Base-by-base conservation (phyloP, 2,797 vertebrate genomes). In the Merluccius polli region DNA sequence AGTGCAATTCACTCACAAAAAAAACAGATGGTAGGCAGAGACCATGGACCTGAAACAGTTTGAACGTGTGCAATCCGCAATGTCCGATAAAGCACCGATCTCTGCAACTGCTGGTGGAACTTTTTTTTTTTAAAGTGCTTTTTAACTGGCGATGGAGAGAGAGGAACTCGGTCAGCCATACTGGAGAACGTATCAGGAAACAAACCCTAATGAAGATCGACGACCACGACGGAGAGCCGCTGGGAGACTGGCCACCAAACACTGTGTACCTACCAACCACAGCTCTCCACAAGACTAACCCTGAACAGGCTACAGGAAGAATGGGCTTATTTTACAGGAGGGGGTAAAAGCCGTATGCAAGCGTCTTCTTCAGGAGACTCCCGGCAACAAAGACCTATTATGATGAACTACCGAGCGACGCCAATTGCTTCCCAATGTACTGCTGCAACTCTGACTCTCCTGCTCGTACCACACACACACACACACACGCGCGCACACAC, bases 1-100 rank as follows among this genome's bases (percentile, higher is more conserved):
- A 87, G 89, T 89, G 89, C 87, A 90, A 89, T 82, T 82, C 16
- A n/a, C 73, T 35, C 74, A 82, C 74, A 73, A 21, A 52, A 16
- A 52, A 52, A 52, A 52, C 18, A n/a, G n/a, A 11, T 67, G 80
- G 70, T 84, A 80, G 72, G 41, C 59, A 24, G 67, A 48, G 31
- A 44, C 59, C 72, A 38, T 71, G 35, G 21, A 35, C 71, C 31
- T 71, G 35, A 63, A 44, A 70, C 38, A 30, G 71, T 80, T 65
- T 81, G 82, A 73, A 75, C 77, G 67, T 52, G 75, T 48, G 13
- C 24, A 12, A 29, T 33, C 71, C 75, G 33, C 24, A 44, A 71
- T 79, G 75, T 38, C 79, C 76, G 72, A 69, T 48, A 24, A 73
- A 78, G 77, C 76, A 31, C 78, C 29, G 21, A 38, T 80, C 74